phyloP scores from a whole-genome alignment of 2,113 vertebrate species.

The Cynopterus brachyotis region DNA sequence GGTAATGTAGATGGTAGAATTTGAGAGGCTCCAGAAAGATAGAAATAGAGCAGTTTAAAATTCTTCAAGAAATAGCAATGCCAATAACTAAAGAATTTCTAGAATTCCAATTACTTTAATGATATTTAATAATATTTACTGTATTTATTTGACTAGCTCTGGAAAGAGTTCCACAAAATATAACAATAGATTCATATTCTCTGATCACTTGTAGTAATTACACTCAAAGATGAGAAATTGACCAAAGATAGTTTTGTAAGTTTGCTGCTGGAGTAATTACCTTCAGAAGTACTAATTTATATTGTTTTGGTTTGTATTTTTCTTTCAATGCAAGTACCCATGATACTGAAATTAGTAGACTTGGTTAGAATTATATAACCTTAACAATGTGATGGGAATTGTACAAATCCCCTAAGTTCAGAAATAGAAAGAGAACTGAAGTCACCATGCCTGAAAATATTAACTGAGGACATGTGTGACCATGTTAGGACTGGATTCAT shows the following conservation, averaged over 20 bases:
- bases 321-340: background rate
- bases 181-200: background rate
- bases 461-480: background rate
- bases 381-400: background rate
- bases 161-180: background rate
- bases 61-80: constrained; percentile 42
- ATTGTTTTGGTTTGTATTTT: background rate
- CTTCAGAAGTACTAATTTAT: background rate
- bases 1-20: background rate
- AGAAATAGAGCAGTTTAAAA: constrained; percentile 52
- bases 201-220: background rate
- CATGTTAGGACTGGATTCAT: constrained; percentile 26
- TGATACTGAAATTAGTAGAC: background rate
- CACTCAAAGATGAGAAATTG: background rate
- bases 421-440: background rate
- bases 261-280: background rate
- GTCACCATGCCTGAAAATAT: background rate
- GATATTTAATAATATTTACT: background rate
- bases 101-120: constrained; percentile 60
- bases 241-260: background rate
- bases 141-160: background rate
- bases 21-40: background rate
- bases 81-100: constrained; percentile 62
- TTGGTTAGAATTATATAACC: background rate
- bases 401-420: background rate